Conservation (phyloP, 2,113 vertebrate genomes). For the Probosciger aterrimus region DNA sequence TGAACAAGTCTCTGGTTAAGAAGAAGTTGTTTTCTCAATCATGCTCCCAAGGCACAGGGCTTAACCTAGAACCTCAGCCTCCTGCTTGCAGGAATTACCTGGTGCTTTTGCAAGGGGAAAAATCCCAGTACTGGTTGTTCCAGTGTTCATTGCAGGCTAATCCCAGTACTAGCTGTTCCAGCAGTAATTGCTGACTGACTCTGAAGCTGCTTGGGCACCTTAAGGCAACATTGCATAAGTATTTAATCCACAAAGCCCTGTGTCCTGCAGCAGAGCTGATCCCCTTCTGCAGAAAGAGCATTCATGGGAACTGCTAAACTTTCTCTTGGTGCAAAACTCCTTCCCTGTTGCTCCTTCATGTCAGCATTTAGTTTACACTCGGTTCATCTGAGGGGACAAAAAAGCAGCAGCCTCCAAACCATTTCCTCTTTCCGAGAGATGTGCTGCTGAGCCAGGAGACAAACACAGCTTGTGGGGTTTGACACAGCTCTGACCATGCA, state of each 20-base stretch:
- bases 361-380: constrained; percentile 24
- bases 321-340: not conserved
- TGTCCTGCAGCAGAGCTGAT: not conserved
- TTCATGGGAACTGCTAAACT: constrained; percentile 22
- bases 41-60: not conserved
- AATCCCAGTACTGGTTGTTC: not conserved
- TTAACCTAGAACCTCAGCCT: not conserved
- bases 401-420: not conserved
- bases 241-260: not conserved
- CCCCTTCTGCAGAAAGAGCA: not conserved
- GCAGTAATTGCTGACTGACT: not conserved
- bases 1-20: not conserved
- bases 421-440: constrained; percentile 64
- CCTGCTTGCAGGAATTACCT: not conserved
- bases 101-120: not conserved
- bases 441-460: constrained; percentile 17
- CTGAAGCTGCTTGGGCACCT: not conserved
- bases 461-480: not conserved
- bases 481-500: not conserved
- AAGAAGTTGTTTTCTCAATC: not conserved
- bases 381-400: not conserved
- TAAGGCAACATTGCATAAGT: not conserved
- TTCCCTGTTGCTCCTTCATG: constrained; percentile 25
- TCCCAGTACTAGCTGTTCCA: not conserved
- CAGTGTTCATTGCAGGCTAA: not conserved